Evolutionary conservation across 1,140 invertebrate genomes (phyloP).

Genomic region (Cataglyphis hispanica): DNA sequence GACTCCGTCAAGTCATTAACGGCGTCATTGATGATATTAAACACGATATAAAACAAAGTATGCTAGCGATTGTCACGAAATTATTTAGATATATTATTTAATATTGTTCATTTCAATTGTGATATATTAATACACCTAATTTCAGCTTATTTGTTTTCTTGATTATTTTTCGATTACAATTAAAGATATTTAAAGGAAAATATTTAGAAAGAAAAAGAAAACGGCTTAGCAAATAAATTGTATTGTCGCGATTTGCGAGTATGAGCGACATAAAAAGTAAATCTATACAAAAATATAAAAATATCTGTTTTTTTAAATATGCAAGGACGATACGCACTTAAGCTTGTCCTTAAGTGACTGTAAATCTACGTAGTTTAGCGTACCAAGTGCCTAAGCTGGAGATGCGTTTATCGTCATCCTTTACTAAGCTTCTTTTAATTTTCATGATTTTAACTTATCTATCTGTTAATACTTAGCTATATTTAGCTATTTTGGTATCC

Average conservation of each 20-base stretch:
- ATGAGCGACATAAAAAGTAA: neutral
- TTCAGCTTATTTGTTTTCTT: neutral
- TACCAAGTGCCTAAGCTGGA: conserved; percentile 64
- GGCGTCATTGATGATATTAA: neutral
- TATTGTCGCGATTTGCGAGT: neutral
- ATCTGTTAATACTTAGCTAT: neutral
- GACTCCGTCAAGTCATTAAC: neutral
- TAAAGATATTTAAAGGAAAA: neutral
- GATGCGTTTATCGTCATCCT: conserved; percentile 47
- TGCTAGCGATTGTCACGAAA: neutral
- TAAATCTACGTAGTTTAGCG: conserved; percentile 66
- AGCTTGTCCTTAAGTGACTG: conserved; percentile 59
- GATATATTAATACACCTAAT: neutral
- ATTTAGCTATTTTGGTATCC: neutral
- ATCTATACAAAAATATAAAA: neutral
- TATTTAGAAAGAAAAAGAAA: neutral
- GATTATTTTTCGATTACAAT: neutral
- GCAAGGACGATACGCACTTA: conserved; percentile 41
- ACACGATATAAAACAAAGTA: neutral
- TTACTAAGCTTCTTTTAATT: conserved; percentile 13
- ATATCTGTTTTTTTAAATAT: neutral
- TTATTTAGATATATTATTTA: neutral
- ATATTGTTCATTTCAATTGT: conserved; percentile 12
- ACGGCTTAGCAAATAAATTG: neutral
- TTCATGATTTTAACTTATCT: conserved; percentile 7